Evolutionary conservation across 1,140 invertebrate genomes (phyloP), one percentile per base, ranked within the genome.

Genomic region (Gonatopus flavifemur): DNA sequence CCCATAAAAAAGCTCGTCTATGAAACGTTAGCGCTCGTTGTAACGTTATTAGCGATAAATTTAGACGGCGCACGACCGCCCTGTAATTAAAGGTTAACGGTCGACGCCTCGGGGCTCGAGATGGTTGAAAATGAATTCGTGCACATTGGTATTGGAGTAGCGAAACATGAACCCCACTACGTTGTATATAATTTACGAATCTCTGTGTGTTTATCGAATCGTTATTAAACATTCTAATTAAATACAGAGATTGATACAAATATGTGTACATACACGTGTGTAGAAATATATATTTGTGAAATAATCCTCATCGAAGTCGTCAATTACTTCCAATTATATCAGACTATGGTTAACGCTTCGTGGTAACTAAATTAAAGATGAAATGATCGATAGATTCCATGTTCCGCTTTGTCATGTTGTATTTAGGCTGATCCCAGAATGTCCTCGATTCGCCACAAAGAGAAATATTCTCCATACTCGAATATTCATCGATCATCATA

Each of bases 81-180:
- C 59, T 62, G 52, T 66, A 64, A 66, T 64, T 56, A 58, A 59
- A 56, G 51, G 57, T 59, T 63, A 66, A 64, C 55, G 61, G 45
- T 61, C 40, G 49, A 52, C 56, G 53, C 55, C 50, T 46, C 36
- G 31, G 41, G 53, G 20, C 20, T 12, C 32, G 20, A 49, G 57
- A n/a, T n/a, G n/a, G n/a, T n/a, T n/a, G n/a, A 52, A 60, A 61
- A 61, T 61, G 45, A 61, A 60, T 57, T 60, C 45, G 45, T 61
- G 60, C 49, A 30, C 36, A 49, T 56, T 31, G 24, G 45, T 21
- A 61, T 61, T 61, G 52, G 37, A 28, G 24, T 13, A n/a, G 6
- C 25, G 43, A 12, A 6, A 21, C 42, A 25, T 20, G 16, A n/a
- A 9, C 4, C 4, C n/a, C 35, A 20, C 52, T 25, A 47, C 36